Evolutionary conservation across 1,140 invertebrate species (phyloP).

Genomic region (Lasioglossum baleicum): DNA sequence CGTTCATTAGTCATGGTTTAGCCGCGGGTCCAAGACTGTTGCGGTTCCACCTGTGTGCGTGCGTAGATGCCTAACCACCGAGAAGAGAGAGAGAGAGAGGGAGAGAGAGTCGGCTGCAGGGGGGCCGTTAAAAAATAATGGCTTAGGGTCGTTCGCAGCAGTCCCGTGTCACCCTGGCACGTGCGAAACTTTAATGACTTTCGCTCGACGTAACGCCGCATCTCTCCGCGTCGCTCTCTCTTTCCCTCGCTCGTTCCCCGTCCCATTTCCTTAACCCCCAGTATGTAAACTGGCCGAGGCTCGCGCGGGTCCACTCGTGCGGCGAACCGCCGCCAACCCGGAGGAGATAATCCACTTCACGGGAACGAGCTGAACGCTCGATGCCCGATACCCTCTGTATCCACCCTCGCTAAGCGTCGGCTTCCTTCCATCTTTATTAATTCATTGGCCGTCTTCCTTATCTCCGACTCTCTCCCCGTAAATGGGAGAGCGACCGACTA

Average conservation of each 20-base stretch:
- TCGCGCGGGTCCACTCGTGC: constrained; percentile 8
- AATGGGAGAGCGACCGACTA: neutral
- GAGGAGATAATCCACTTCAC: constrained; percentile 58
- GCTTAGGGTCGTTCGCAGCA: constrained; percentile 42
- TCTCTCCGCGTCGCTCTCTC: neutral
- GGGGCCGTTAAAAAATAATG: constrained; percentile 68
- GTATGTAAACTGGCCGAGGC: constrained; percentile 10
- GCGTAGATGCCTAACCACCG: neutral
- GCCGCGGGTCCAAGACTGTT: constrained; percentile 37
- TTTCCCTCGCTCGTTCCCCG: neutral
- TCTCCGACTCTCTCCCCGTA: neutral
- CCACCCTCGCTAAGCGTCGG: neutral
- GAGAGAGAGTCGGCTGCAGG: constrained; percentile 7
- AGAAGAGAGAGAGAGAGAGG: neutral
- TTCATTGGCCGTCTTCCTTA: constrained; percentile 19
- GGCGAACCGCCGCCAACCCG: constrained; percentile 34
- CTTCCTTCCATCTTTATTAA: constrained; percentile 30
- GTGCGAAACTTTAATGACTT: constrained; percentile 69
- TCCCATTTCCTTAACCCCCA: constrained; percentile 6
- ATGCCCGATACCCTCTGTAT: constrained; percentile 36
- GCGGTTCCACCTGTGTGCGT: neutral
- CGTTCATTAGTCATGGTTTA: constrained; percentile 67
- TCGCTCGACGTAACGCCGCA: constrained; percentile 36
- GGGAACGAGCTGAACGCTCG: constrained; percentile 29
- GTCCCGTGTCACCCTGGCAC: constrained; percentile 52